Percentiles rank a stretch among this genome's conserved stretches.
phyloP scores from a whole-genome alignment of 2,888 invertebrate genomes.

The Lasius fuliginosus region DNA sequence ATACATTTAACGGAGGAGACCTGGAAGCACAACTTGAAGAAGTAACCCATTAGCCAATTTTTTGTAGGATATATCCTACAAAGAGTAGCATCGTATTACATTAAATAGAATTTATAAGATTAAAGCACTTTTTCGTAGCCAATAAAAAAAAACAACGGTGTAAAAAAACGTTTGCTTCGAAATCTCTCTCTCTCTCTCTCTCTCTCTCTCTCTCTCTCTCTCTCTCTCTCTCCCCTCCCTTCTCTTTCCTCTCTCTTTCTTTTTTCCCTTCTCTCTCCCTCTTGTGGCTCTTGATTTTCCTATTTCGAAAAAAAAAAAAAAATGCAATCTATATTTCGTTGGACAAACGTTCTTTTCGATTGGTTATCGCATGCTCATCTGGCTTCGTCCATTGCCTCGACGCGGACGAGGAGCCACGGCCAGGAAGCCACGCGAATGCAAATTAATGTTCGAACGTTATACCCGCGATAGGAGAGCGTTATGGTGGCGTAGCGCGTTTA shows the following conservation, averaged over 20 bases:
- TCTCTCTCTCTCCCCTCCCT: too few species aligned
- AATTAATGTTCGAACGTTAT: constrained; percentile 69
- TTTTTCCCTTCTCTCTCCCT: neutral
- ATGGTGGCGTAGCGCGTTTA: constrained; percentile 60
- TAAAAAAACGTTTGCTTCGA: constrained; percentile 18
- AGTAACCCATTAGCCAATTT: constrained; percentile 22
- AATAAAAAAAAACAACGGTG: neutral
- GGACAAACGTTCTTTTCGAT: constrained; percentile 54
- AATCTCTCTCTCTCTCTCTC: too few species aligned
- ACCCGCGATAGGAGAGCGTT: constrained; percentile 62
- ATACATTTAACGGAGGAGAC: neutral
- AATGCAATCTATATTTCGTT: constrained; percentile 37
- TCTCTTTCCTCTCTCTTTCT: too few species aligned
- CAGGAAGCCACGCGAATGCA: constrained; percentile 63
- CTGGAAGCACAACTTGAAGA: neutral
- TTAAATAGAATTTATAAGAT: constrained; percentile 34
- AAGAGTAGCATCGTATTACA: constrained; percentile 35
- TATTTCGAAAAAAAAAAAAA: constrained; percentile 39
- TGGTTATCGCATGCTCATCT: constrained; percentile 46
- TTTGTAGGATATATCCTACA: neutral
- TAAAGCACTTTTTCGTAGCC: neutral
- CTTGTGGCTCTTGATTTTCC: constrained; percentile 43
- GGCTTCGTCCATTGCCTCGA: constrained; percentile 42
- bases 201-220: neutral
- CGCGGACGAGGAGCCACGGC: constrained; percentile 28